Evolutionary conservation across 53 echinoderm and acorn worm genomes (phyloP).

Genomic region (Holothuria scabra): DNA sequence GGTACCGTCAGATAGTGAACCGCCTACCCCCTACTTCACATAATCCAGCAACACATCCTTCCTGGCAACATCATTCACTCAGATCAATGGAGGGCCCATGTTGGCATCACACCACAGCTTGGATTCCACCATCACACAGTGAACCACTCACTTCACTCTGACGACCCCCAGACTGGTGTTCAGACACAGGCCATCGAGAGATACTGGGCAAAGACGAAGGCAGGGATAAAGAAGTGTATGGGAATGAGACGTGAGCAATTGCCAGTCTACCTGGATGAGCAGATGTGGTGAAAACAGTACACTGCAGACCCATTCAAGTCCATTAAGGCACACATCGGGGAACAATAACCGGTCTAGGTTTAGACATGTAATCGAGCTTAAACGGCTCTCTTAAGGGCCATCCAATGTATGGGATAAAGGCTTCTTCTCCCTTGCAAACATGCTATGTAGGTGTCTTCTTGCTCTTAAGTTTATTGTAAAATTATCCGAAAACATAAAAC

Average conservation of each 20-base stretch:
- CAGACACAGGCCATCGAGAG: conserved; percentile 29
- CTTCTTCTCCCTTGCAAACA: no score
- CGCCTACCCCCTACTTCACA: no score
- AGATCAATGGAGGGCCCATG: conserved; percentile 15
- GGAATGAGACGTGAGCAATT: background rate
- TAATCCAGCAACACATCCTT: background rate
- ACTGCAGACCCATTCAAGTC: background rate
- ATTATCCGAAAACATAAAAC: no score
- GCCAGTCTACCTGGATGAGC: conserved; percentile 5
- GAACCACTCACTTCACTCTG: conserved; percentile 31
- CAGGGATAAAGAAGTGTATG: background rate
- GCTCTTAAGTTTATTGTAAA: no score
- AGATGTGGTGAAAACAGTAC: conserved; percentile 10
- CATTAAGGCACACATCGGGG: background rate
- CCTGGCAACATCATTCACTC: conserved; percentile 28
- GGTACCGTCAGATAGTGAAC: no score
- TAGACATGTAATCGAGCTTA: background rate
- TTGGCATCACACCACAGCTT: background rate
- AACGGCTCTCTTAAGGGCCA: background rate
- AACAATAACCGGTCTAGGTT: background rate
- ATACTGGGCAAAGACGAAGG: conserved; percentile 24
- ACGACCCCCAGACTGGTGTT: background rate
- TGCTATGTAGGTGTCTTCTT: no score
- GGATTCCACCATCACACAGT: background rate
- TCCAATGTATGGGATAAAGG: no score